Conservation (phyloP, 2,888 invertebrate species). For the Oscheius sp. region DNA sequence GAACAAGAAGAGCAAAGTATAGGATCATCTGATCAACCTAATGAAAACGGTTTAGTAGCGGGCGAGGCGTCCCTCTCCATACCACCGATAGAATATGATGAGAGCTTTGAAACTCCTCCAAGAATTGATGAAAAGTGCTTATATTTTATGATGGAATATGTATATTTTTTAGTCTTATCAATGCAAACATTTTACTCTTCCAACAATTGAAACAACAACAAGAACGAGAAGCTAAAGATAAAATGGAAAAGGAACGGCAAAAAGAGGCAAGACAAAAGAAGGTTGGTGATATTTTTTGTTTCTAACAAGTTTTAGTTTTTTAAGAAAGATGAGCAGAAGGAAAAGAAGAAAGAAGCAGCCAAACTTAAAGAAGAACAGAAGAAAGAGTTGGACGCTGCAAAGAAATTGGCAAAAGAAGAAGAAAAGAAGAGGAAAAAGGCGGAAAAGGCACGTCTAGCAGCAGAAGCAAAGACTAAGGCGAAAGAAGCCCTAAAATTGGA, state of each 20-base stretch:
- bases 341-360: conserved; percentile 19
- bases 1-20: neutral
- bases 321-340: conserved; percentile 16
- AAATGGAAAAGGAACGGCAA: conserved; percentile 16
- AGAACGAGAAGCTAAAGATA: conserved; percentile 4
- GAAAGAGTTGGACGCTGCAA: neutral
- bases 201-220: conserved; percentile 18
- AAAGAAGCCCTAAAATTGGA: conserved; percentile 10
- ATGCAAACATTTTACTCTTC: conserved; percentile 14
- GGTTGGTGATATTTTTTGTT: neutral
- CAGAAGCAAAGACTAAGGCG: conserved; percentile 1
- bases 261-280: conserved; percentile 18
- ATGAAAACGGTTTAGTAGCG: neutral
- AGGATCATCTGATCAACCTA: too few species aligned
- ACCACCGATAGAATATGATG: neutral
- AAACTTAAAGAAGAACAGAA: conserved; percentile 15
- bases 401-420: conserved; percentile 21
- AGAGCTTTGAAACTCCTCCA: conserved; percentile 5
- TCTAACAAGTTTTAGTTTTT: neutral
- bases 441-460: neutral
- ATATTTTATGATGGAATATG: neutral
- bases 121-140: neutral
- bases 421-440: conserved; percentile 16
- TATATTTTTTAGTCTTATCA: conserved; percentile 8
- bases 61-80: neutral